Base-by-base conservation (phyloP, 2,113 vertebrate genomes). In the Festucalex cinctus region DNA sequence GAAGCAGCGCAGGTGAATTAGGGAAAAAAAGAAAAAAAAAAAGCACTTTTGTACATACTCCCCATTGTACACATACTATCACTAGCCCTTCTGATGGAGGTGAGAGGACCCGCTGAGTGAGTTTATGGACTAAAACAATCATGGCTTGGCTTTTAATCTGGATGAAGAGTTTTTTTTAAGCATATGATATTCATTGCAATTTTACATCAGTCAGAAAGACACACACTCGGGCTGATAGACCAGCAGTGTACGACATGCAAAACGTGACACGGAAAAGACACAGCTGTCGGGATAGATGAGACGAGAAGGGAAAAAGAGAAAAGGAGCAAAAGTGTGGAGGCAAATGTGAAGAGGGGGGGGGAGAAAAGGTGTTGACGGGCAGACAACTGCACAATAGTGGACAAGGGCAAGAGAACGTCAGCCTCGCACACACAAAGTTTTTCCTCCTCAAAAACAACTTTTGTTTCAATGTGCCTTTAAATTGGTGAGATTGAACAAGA, bases 111-210 rank as follows among this genome's bases (percentile, higher is more conserved):
- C 81, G 86, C 68, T 76, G 74, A 85, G 73, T 72, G 83, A 87
- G 83, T 86, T 87, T 85, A 87, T 88, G 86, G 83, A 86, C 78
- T 76, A 83, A 88, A 81, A 86, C 84, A 83, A 89, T 89, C 84
- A 83, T 69, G 78, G 75, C 54, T 16, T 83, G 84, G 78, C 83
- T 88, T 85, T 88, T 88, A 86, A 83, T 81, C 76, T 16, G 66
- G 72, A 83, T 72, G 82, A 85, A 82, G 70, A 74, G n/a, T 80
- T 87, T 85, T 80, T 60, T 20, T 41, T 16, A 81, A 86, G 80
- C 71, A 54, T 54, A 79, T 39, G 71, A 83, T 72, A 86, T 84
- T 71, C 83, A 79, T n/a, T 69, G 73, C 78, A 79, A 86, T 85
- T 85, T 85, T 39, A 49, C 67, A 68, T 22, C 48, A 51, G 43